Base-by-base conservation (phyloP, 2,888 invertebrate genomes). In the Volucella inanis region DNA sequence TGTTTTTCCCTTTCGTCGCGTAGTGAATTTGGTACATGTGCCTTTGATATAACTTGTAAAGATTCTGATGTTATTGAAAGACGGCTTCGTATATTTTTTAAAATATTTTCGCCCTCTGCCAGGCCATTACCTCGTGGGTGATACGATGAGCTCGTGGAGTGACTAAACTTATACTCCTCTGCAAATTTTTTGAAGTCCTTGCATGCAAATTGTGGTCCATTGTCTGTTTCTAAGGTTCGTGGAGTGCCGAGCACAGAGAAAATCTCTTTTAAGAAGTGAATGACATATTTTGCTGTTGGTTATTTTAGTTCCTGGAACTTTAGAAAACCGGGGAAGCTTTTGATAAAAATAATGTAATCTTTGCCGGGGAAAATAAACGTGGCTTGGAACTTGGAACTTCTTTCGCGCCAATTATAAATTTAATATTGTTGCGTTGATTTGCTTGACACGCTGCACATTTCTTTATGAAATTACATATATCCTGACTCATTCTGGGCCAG, bases 381-480 rank as follows among this genome's bases (percentile, higher is more conserved):
- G 47, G 0, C n/a, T 10, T 9, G 62, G 62, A 22, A n/a, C n/a
- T n/a, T n/a, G n/a, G n/a, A n/a, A 45, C 11, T 6, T 39, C 15
- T 38, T 59, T 57, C 14, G 3, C 2, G 8, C 1, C 57, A 14
- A 57, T 31, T 57, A 8, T 38, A 45, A 49, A 15, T 49, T 49
- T 49, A 14, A 49, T 3, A 49, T 49, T 52, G 52, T 10, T 52
- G 18, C 52, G 52, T 11, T 18, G 18, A 18, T 52, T 8, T 10
- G 18, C 18, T 52, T 52, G 52, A 52, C 52, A 52, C 10, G 52
- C 9, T 18, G 52, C 52, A 52, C 18, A 52, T 10, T 52, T 52
- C 10, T 18, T 52, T 15, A 52, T 18, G 50, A 15, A 50, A 3
- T 50, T 50, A 8, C n/a, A 50, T 3, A 52, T 18, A 2, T 52